Base-by-base conservation (phyloP, 2,113 vertebrate species). In the Greenwoodochromis staneri region DNA sequence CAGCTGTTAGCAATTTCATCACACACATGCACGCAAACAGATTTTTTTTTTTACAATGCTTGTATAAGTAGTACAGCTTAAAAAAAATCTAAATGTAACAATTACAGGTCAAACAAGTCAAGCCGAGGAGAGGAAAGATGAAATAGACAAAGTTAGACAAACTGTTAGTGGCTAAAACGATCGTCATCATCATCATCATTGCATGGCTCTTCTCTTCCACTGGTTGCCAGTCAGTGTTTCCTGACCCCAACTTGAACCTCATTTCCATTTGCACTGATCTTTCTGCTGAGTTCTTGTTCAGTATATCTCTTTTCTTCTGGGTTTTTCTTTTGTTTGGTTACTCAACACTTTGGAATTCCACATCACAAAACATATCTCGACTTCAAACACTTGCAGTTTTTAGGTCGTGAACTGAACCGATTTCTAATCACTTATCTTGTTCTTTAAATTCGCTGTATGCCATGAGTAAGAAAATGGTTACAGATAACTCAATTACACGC, bases 1-100 rank as follows among this genome's bases (percentile, higher is more conserved):
- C 93, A 93, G 90, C 94, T 94, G 95, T 91, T 92, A 93, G 91
- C 87, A 93, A 92, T 94, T 94, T 93, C 82, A 93, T 91, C 59
- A 88, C 34, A 83, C 73, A 78, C 85, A 82, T 21, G 51, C 80
- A 82, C 24, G 61, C 82, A 85, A 63, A 81, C 54, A 21, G 47
- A 8, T n/a, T 38, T n/a, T 8, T 87, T 61, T 80, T 83, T 91
- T 93, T 86, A 85, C 9, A 5, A 63, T 29, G 85, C 47, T 78
- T 29, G 85, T 86, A 38, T 42, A 45, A 45, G 42, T 81, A 45
- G 83, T 83, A 51, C 40, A 51, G 27, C 36, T 61, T 11, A 29
- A 47, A 76, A 76, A 63, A 80, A 69, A 69, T 49, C 85, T 10
- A 14, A 89, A 80, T 49, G 42, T 69, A 29, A 78, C 83, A 86